Conservation (phyloP, 2,888 invertebrate genomes). For the Metacarcinus magister region DNA sequence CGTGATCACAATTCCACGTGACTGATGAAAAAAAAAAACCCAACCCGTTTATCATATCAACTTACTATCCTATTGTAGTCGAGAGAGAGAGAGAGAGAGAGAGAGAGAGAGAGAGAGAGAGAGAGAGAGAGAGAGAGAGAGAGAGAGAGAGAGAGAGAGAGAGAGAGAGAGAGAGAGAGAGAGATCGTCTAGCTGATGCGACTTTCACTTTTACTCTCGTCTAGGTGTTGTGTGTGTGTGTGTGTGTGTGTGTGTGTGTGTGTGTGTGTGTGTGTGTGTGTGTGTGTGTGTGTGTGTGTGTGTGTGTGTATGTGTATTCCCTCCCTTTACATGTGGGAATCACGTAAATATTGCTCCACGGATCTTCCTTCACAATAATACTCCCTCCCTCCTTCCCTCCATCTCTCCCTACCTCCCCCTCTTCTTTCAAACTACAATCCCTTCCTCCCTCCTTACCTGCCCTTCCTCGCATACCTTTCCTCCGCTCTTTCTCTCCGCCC, state of each 20-base stretch:
- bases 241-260: slow-evolving; percentile 35
- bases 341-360: background rate
- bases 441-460: background rate
- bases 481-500: background rate
- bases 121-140: too few species aligned
- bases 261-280: slow-evolving; percentile 48
- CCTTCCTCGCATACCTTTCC: background rate
- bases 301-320: slow-evolving; percentile 7
- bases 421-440: background rate
- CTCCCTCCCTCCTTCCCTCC: background rate
- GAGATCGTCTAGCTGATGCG: background rate
- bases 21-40: background rate
- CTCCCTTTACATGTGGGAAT: background rate
- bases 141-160: slow-evolving; percentile 3
- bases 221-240: slow-evolving; percentile 42
- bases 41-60: background rate
- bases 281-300: slow-evolving; percentile 43
- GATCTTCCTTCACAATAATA: background rate
- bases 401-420: background rate
- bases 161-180: too few species aligned
- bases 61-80: background rate
- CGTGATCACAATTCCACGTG: background rate
- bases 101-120: background rate
- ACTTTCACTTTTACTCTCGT: slow-evolving; percentile 41
- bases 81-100: slow-evolving; percentile 2